These are phyloP conservation scores for Saccopteryx leptura DNA, from an alignment of 2,113 vertebrate genomes.

Conservation along the genomic window DNA sequence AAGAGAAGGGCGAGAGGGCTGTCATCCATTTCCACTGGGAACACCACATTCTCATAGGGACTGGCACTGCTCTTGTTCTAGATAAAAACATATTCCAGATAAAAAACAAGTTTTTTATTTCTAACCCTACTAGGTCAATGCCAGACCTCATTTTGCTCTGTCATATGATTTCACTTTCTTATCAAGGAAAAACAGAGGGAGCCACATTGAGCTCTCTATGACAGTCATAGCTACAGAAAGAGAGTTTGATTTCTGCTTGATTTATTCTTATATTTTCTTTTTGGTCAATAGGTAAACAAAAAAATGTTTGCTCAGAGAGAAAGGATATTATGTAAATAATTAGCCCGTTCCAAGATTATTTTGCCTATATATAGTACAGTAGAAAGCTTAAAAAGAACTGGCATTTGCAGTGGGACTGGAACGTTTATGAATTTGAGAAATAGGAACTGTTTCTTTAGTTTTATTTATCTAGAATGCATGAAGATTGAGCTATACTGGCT, in stretches of 20 bases:
- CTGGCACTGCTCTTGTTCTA: background rate
- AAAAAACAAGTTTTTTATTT: conserved; percentile 59
- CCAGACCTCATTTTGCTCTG: background rate
- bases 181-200: conserved; percentile 52
- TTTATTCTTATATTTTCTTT: conserved; percentile 1
- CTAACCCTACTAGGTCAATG: conserved; percentile 12
- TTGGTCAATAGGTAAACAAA: conserved; percentile 42
- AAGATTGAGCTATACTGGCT: background rate
- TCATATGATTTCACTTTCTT: conserved; percentile 53
- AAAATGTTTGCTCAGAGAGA: conserved; percentile 50
- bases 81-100: conserved; percentile 39
- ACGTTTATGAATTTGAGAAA: background rate
- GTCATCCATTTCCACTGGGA: background rate
- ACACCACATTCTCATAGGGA: background rate
- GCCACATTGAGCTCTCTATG: conserved; percentile 19
- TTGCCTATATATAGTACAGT: background rate
- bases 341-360: conserved; percentile 48
- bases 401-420: background rate
- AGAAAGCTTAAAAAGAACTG: background rate
- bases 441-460: background rate
- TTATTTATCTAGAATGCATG: background rate
- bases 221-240: conserved; percentile 52
- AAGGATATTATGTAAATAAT: conserved; percentile 71
- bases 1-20: background rate
- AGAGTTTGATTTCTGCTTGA: conserved; percentile 53